Evolutionary conservation across 2,888 invertebrate genomes (phyloP).

Genomic region (Scaptomyza polygonia): DNA sequence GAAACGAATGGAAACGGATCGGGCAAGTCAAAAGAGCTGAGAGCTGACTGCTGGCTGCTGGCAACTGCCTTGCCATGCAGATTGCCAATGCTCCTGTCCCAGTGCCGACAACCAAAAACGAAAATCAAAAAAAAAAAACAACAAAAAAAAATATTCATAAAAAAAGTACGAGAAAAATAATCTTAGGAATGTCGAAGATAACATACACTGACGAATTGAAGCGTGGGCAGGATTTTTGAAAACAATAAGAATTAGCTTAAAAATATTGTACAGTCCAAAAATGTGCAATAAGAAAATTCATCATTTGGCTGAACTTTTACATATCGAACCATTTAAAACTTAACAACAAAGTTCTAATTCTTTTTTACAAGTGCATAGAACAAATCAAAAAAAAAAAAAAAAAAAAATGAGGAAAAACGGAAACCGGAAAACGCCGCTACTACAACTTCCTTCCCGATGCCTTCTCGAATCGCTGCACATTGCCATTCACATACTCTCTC

Average conservation of each 20-base stretch:
- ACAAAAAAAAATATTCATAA: not conserved
- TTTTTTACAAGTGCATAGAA: not conserved
- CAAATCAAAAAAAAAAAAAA: not conserved
- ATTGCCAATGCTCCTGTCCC: conserved; percentile 43
- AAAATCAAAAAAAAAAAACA: not conserved
- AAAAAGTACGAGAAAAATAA: not conserved
- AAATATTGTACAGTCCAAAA: too few species aligned
- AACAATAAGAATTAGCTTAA: too few species aligned
- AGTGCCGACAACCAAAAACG: conserved; percentile 1
- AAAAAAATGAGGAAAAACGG: conserved; percentile 36
- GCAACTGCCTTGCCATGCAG: conserved; percentile 51
- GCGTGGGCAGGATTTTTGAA: not conserved
- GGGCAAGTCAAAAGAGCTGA: not conserved
- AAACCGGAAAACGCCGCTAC: conserved; percentile 69
- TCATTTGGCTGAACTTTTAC: not conserved
- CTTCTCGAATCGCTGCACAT: conserved; percentile 38
- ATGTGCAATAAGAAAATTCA: not conserved
- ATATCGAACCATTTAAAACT: not conserved
- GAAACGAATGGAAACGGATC: not conserved
- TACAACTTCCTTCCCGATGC: conserved; percentile 67
- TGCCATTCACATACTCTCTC: conserved; percentile 26
- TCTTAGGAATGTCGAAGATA: not conserved
- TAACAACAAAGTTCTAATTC: not conserved
- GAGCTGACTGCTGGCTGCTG: conserved; percentile 1
- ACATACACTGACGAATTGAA: not conserved